Evolutionary conservation across 2,113 vertebrate genomes (phyloP).

Genomic region (Crotalus horridus): DNA sequence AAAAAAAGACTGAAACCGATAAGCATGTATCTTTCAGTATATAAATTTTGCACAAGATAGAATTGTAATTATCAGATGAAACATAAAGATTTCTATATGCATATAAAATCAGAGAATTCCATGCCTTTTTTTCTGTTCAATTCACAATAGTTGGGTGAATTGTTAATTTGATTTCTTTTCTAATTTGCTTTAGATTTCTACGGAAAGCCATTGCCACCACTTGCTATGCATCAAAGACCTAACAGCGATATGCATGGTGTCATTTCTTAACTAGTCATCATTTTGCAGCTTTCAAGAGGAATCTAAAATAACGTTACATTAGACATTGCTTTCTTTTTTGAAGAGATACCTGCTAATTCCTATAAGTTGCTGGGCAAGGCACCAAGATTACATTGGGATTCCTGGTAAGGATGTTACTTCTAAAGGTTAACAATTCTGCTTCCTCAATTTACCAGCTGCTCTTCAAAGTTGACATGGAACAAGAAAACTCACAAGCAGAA

Average conservation of each 20-base stretch:
- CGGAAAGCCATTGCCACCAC: conserved; percentile 71
- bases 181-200: conserved; percentile 68
- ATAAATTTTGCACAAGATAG: neutral
- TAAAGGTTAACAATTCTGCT: conserved; percentile 13
- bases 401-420: conserved; percentile 2
- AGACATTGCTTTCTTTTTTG: neutral
- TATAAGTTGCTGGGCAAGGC: neutral
- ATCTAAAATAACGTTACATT: neutral
- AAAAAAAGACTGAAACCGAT: neutral
- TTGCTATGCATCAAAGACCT: conserved; percentile 67
- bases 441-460: conserved; percentile 43
- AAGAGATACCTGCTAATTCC: neutral
- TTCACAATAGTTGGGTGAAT: neutral
- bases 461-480: conserved; percentile 35
- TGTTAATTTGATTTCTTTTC: conserved; percentile 37
- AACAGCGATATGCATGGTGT: conserved; percentile 70
- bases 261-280: conserved; percentile 58
- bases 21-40: neutral
- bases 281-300: neutral
- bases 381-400: neutral
- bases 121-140: neutral
- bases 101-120: conserved; percentile 16
- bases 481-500: conserved; percentile 9
- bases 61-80: neutral
- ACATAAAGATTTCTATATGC: neutral